Conservation (phyloP, 2,113 vertebrate genomes). For the Festucalex cinctus region DNA sequence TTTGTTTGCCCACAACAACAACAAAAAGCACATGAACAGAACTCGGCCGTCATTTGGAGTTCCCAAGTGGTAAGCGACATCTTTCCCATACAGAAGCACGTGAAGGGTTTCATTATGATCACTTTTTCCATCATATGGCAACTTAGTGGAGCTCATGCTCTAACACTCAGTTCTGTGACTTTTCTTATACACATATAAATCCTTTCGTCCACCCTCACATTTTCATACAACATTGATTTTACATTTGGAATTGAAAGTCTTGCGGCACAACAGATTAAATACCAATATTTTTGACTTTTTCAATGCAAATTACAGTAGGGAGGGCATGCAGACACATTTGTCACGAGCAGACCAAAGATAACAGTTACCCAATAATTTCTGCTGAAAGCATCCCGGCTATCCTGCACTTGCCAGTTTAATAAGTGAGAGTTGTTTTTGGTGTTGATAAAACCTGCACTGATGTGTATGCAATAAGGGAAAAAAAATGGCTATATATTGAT, state of each 20-base stretch:
- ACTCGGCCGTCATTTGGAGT: too few relatives aligned
- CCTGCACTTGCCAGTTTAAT: neutral
- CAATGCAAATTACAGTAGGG: conserved; percentile 17
- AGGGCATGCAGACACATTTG: conserved; percentile 19
- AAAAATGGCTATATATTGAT: neutral
- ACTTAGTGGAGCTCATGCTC: conserved; percentile 6
- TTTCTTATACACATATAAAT: neutral
- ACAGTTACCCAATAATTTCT: neutral
- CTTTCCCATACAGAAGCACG: too few relatives aligned
- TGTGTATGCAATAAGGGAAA: too few relatives aligned
- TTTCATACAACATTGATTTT: neutral
- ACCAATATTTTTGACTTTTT: conserved; percentile 27
- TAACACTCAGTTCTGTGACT: conserved; percentile 5
- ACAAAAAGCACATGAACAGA: too few relatives aligned
- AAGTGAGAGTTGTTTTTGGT: neutral
- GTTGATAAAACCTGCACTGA: neutral
- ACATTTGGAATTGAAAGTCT: neutral
- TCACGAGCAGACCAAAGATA: neutral
- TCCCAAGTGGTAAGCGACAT: too few relatives aligned
- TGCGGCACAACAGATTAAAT: conserved; percentile 20
- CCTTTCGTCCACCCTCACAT: neutral
- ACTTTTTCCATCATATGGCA: neutral
- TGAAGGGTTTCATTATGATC: neutral
- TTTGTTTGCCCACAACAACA: too few relatives aligned
- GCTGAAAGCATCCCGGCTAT: neutral